These are phyloP conservation scores for Therioaphis trifolii DNA, from an alignment of 2,888 invertebrate genomes.

Conservation along the genomic window DNA sequence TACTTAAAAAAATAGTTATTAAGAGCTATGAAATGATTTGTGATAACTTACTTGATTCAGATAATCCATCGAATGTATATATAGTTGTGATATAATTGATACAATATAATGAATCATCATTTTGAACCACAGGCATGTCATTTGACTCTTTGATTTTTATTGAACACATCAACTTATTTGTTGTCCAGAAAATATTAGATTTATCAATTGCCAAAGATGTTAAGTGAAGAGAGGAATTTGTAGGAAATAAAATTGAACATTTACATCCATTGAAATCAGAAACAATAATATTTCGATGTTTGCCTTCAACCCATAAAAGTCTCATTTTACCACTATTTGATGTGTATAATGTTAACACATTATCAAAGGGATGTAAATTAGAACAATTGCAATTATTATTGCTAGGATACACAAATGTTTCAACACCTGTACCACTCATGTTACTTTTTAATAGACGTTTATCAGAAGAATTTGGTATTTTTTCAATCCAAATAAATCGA, in stretches of 20 bases:
- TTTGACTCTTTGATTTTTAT: constrained; percentile 35
- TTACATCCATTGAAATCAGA: constrained; percentile 77
- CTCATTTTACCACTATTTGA: constrained; percentile 65
- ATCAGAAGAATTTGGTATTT: constrained; percentile 73
- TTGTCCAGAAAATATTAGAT: constrained; percentile 79
- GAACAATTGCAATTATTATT: constrained; percentile 62
- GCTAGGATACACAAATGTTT: constrained; percentile 72
- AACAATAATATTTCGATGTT: constrained; percentile 74
- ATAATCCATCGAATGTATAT: constrained; percentile 36
- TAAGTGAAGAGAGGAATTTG: constrained; percentile 64
- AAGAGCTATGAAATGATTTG: no score
- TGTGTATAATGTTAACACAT: constrained; percentile 51
- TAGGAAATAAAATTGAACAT: constrained; percentile 72
- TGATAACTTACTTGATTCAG: constrained; percentile 46
- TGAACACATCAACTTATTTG: constrained; percentile 42
- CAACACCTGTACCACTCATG: constrained; percentile 72
- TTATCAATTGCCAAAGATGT: constrained; percentile 79
- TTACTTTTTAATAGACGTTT: constrained; percentile 75
- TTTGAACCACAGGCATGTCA: constrained; percentile 15
- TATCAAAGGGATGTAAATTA: constrained; percentile 32
- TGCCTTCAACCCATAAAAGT: constrained; percentile 76
- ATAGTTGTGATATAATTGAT: constrained; percentile 45
- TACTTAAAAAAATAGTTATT: no score
- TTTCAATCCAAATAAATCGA: constrained; percentile 82
- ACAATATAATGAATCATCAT: constrained; percentile 24